phyloP scores from a whole-genome alignment of 1,140 invertebrate genomes.

The Idris sp. region DNA sequence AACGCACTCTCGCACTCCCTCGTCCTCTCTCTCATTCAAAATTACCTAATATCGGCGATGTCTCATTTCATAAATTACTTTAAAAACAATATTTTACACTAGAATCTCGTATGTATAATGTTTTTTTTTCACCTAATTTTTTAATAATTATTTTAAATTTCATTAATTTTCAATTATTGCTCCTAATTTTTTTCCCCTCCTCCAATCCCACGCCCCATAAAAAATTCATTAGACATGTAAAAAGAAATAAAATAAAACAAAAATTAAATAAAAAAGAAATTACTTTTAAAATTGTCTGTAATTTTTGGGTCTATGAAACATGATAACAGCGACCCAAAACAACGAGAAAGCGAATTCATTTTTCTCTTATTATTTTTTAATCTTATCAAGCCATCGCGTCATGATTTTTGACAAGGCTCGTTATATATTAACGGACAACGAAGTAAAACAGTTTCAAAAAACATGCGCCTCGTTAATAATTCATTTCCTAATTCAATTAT shows the following conservation, averaged over 20 bases:
- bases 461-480: conserved; percentile 19
- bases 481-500: conserved; percentile 43
- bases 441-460: conserved; percentile 62
- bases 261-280: conserved; percentile 54
- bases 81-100: conserved; percentile 76
- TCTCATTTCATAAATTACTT: conserved; percentile 74
- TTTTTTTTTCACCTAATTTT: conserved; percentile 67
- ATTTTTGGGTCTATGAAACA: conserved; percentile 69
- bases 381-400: conserved; percentile 60
- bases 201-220: conserved; percentile 46
- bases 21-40: conserved; percentile 59
- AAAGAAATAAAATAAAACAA: conserved; percentile 60
- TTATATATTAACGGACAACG: conserved; percentile 52
- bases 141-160: conserved; percentile 63
- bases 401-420: conserved; percentile 75
- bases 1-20: conserved; percentile 53
- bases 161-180: conserved; percentile 46
- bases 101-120: conserved; percentile 72
- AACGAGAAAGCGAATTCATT: conserved; percentile 66
- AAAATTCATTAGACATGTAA: no score
- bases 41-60: conserved; percentile 74
- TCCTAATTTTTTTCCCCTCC: conserved; percentile 11
- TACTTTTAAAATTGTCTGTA: conserved; percentile 24
- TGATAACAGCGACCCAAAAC: conserved; percentile 74
- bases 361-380: conserved; percentile 31